Evolutionary conservation across 2,888 invertebrate genomes (phyloP), one percentile per base, ranked within the genome.

Genomic region (Pemphredon lugubris): DNA sequence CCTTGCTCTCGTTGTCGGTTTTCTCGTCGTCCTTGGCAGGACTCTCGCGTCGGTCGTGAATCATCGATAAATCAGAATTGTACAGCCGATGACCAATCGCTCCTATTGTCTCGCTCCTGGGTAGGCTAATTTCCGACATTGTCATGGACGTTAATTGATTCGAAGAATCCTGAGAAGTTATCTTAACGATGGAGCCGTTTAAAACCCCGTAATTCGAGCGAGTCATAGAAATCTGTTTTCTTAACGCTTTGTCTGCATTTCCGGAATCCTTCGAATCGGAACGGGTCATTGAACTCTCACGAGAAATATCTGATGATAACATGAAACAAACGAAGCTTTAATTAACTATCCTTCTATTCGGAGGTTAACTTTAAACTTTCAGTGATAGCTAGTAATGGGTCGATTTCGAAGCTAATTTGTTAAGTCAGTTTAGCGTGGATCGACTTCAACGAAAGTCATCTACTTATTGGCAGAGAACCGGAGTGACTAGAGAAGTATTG

Each of bases 101-200:
- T 18, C 84, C 88, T 44, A 88, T 87, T 1, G 88, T 89, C 51
- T 88, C 88, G 67, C 89, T 88, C 57, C 86, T 86, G 2, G 84
- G 73, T 1, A 87, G 68, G 16, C 81, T 76, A 40, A 77, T 77
- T 0, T 82, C 77, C 2, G 67, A 23, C 13, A 68, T 26, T 5
- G 72, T 14, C 34, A 69, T 53, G 18, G 63, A 47, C 11, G 58
- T 44, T 16, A 69, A 18, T 0, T 60, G 55, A 9, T 73, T 50
- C 39, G 53, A n/a, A 11, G 37, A 42, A 51, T 79, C 53, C 32
- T 78, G 57, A 21, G 68, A 57, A 32, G 65, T 74, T 16, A 55
- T 23, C 9, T n/a, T n/a, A n/a, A 68, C 78, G 30, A 73, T 61
- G 2, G 68, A 57, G 14, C 79, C 81, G 23, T 81, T 84, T 1